Evolutionary conservation across 2,113 vertebrate genomes (phyloP).

Genomic region (Recurvirostra avosetta): DNA sequence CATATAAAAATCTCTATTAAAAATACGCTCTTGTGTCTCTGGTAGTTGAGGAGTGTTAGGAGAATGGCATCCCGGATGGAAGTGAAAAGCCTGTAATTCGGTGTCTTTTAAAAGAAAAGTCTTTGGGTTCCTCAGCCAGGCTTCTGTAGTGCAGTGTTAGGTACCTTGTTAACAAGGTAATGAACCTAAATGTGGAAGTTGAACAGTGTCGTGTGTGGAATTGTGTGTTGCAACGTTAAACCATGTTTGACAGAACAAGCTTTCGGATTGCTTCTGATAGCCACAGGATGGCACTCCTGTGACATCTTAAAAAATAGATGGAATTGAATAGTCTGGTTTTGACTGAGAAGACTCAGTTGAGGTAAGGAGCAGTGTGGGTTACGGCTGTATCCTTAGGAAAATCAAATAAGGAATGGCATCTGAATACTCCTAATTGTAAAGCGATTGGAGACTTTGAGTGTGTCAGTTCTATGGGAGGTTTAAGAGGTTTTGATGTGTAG

Average conservation of each 20-base stretch:
- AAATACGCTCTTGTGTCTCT: background rate
- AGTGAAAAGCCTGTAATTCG: background rate
- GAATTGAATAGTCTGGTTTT: background rate
- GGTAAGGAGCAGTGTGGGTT: background rate
- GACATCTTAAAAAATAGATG: background rate
- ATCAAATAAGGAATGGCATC: background rate
- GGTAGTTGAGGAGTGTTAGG: background rate
- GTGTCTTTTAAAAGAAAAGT: background rate
- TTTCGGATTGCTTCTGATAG: background rate
- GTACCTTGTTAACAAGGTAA: background rate
- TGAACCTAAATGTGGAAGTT: background rate
- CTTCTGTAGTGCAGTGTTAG: background rate
- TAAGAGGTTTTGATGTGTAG: background rate
- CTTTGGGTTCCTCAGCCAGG: background rate
- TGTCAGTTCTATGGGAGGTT: background rate
- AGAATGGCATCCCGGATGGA: background rate
- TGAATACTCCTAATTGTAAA: background rate
- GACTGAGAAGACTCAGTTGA: background rate
- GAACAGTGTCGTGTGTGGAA: background rate
- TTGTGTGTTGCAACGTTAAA: background rate
- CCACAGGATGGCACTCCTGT: slow-evolving; percentile 57
- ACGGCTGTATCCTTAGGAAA: background rate
- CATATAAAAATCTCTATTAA: background rate
- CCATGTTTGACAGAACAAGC: fast-evolving
- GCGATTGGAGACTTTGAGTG: background rate